These are phyloP conservation scores for Plectropomus leopardus DNA, from an alignment of 2,113 vertebrate genomes.

Conservation along the genomic window DNA sequence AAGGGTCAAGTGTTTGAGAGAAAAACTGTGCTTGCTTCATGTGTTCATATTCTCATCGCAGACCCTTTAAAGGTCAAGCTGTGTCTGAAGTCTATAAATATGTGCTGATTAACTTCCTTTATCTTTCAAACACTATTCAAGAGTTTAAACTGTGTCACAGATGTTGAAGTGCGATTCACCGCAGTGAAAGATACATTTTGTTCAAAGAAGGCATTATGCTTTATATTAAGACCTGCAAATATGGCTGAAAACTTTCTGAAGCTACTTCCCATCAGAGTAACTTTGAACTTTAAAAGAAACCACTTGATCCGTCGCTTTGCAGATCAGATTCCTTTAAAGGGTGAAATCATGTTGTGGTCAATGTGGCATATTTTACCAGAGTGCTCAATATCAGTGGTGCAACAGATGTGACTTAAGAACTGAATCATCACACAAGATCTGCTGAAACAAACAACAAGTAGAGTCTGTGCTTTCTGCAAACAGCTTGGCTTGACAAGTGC, in stretches of 20 bases:
- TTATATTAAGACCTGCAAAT: slow-evolving; percentile 8
- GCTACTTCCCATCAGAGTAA: slow-evolving; percentile 2
- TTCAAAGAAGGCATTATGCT: not conserved
- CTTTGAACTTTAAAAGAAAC: slow-evolving; percentile 20
- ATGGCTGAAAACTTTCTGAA: not conserved
- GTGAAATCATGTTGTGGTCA: slow-evolving; percentile 12
- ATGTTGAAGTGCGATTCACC: not conserved
- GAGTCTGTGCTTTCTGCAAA: slow-evolving; percentile 50
- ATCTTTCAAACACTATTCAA: not conserved
- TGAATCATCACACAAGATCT: slow-evolving; percentile 18
- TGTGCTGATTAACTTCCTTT: slow-evolving; percentile 17
- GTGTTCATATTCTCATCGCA: slow-evolving; percentile 8
- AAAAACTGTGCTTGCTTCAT: slow-evolving; percentile 49
- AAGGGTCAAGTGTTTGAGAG: slow-evolving; percentile 9
- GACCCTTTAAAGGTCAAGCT: not conserved
- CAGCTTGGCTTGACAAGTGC: slow-evolving; percentile 48
- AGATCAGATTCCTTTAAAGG: slow-evolving; percentile 13
- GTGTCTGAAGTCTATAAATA: not conserved
- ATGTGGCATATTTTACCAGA: slow-evolving; percentile 27
- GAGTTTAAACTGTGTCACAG: not conserved
- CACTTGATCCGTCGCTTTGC: slow-evolving; percentile 4
- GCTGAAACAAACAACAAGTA: slow-evolving; percentile 5
- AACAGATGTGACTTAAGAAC: slow-evolving; percentile 31
- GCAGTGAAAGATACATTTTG: slow-evolving; percentile 9
- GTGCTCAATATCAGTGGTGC: slow-evolving; percentile 35